Conservation (phyloP, 2,888 invertebrate species). For the Nephrotoma guestfalica region DNA sequence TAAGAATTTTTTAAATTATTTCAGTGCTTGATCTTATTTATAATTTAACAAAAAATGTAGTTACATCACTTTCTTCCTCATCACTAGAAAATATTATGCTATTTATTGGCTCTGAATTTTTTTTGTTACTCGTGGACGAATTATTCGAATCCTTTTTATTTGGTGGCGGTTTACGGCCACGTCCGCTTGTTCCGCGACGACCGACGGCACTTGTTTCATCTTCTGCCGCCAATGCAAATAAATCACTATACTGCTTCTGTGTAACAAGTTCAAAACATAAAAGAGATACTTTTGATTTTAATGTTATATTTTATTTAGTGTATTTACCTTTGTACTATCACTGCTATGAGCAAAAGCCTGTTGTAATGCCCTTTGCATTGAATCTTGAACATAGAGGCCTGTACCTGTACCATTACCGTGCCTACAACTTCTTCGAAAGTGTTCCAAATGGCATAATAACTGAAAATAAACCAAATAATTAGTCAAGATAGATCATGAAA, state of each 20-base stretch:
- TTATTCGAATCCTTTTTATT: conserved; percentile 36
- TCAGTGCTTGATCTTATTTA: neutral
- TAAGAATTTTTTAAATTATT: conserved; percentile 13
- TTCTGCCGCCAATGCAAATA: conserved; percentile 81
- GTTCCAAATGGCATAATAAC: conserved; percentile 85
- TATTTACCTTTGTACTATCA: conserved; percentile 61
- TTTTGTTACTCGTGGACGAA: conserved; percentile 27
- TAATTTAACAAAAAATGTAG: conserved; percentile 11
- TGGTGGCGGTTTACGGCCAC: conserved; percentile 42
- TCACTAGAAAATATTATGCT: conserved; percentile 53
- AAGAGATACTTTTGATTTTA: neutral
- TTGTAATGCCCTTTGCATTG: conserved; percentile 82
- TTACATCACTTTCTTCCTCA: conserved; percentile 69
- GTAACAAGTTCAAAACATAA: conserved; percentile 18
- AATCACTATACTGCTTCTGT: conserved; percentile 74
- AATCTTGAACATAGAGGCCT: conserved; percentile 74
- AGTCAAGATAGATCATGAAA: neutral
- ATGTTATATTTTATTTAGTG: neutral
- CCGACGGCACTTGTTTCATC: conserved; percentile 56
- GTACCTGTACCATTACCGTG: conserved; percentile 40
- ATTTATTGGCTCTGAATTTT: conserved; percentile 33
- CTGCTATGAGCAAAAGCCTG: conserved; percentile 76
- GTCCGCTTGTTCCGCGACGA: conserved; percentile 44
- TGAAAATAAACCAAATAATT: conserved; percentile 23
- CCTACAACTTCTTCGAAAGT: conserved; percentile 60